Evolutionary conservation across 23 tunicate species (phyloP).

Genomic region (Clavelina lepadiformis): DNA sequence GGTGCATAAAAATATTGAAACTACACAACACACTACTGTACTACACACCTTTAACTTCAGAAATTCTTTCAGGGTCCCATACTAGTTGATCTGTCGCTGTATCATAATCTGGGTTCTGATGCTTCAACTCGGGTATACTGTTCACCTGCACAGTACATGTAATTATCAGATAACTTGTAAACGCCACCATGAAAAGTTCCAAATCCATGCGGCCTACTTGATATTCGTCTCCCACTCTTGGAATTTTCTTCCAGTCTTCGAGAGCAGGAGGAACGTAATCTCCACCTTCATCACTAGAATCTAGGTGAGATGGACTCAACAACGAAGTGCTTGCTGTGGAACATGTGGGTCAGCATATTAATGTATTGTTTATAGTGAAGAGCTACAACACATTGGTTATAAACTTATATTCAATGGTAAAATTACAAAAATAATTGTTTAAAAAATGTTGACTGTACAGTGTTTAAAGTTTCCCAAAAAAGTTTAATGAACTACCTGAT

Average conservation of each 20-base stretch:
- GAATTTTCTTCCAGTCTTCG: conserved; percentile 68
- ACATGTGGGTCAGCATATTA: no score
- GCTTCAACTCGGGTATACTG: conserved; percentile 29
- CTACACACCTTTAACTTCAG: conserved; percentile 28
- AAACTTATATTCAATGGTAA: no score
- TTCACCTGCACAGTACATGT: conserved; percentile 40
- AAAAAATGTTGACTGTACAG: no score
- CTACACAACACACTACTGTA: background rate
- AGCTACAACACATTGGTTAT: no score
- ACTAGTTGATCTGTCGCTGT: conserved; percentile 39
- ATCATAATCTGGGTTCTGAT: conserved; percentile 40
- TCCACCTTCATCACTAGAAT: conserved; percentile 59
- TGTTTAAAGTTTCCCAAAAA: no score
- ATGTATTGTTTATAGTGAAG: no score
- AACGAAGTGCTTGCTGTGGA: conserved; percentile 19
- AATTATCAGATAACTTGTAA: no score
- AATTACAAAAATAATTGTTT: no score
- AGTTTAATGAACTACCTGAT: no score
- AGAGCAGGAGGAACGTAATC: conserved; percentile 52
- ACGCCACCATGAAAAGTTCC: background rate
- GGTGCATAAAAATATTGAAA: background rate
- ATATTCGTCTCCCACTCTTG: conserved; percentile 70
- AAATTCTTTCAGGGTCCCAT: conserved; percentile 52
- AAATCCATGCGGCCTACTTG: conserved; percentile 24
- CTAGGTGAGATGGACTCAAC: conserved; percentile 43